Evolutionary conservation across 37 sponge, comb jelly and placozoan genomes (phyloP), one percentile per base, ranked within the genome.

Genomic region (Axinella damicornis): DNA sequence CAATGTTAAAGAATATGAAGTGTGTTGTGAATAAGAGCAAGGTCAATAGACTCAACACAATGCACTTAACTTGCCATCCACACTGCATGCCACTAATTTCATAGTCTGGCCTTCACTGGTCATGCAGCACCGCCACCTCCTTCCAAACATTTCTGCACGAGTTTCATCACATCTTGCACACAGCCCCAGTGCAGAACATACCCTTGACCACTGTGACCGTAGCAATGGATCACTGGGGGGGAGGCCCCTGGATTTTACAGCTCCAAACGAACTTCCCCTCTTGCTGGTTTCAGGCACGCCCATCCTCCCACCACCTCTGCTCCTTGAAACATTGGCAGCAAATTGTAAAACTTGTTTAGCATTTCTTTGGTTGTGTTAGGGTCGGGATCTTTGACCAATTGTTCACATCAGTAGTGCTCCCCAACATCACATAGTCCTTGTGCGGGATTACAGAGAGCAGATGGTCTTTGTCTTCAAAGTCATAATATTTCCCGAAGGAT

Each of bases 141-240:
- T 46, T 46, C 46, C 46, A 46, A 46, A 46, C 46, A 46, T 46
- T 46, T 46, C 46, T 46, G 6, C 46, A 46, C 46, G 6, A 77
- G 53, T 56, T 55, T 5, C 19, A 17, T 18, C 30, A 83, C 88
- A 39, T 89, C 79, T 30, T 28, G 27, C n/a, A 88, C 92, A 92
- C 92, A 92, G 39, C 92, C 92, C 88, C 88, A 88, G 41, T 64
- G 69, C 0, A 57, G 24, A 36, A 39, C 63, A 22, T 83, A 25
- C 2, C 92, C 92, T 35, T 78, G 68, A 20, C 92, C 92, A 27
- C 85, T 85, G 79, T 92, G 92, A 16, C 92, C 92, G 72, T 92
- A 92, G 72, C 80, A 78, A 75, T 92, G 92, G 37, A 92, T 57
- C 46, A 46, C 46, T n/a, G 64, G 20, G 9, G 22, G 22, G 5